phyloP scores from a whole-genome alignment of 2,113 vertebrate genomes.

The Pardalotus punctatus region DNA sequence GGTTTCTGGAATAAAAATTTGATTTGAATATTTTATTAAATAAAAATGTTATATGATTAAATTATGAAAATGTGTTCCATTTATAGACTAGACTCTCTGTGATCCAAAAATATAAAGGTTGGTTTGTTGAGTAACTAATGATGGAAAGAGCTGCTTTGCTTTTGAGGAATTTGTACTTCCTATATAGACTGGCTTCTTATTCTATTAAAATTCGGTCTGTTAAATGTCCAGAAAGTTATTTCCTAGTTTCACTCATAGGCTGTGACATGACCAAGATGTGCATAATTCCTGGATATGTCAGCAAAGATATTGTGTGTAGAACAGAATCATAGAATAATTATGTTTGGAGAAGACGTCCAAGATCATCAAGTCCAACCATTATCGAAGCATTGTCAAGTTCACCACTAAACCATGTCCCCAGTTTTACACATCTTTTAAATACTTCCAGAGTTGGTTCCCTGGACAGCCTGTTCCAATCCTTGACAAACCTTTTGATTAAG shows the following conservation, averaged over 20 bases:
- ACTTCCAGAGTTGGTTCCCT: accelerated
- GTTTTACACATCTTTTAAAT: background rate
- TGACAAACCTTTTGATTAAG: background rate
- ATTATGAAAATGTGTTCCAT: background rate
- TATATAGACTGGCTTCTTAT: background rate
- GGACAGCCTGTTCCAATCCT: background rate
- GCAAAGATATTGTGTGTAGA: background rate
- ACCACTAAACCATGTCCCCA: background rate
- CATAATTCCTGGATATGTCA: background rate
- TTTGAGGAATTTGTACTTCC: background rate
- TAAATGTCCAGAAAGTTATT: background rate
- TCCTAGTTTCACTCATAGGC: background rate
- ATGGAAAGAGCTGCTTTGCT: background rate
- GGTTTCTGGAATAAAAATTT: constrained; percentile 36
- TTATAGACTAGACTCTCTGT: background rate
- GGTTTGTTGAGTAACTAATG: background rate
- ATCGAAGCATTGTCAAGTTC: background rate
- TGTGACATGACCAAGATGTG: background rate
- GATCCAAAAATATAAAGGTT: background rate
- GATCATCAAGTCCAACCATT: background rate
- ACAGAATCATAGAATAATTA: background rate
- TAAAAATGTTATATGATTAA: constrained; percentile 37
- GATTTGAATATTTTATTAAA: constrained; percentile 43
- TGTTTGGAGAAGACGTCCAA: background rate
- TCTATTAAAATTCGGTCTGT: background rate